Percentiles rank a stretch among this genome's conserved stretches.
Evolutionary conservation across 2,113 vertebrate genomes (phyloP).

Genomic region (Hydrolagus affinis): DNA sequence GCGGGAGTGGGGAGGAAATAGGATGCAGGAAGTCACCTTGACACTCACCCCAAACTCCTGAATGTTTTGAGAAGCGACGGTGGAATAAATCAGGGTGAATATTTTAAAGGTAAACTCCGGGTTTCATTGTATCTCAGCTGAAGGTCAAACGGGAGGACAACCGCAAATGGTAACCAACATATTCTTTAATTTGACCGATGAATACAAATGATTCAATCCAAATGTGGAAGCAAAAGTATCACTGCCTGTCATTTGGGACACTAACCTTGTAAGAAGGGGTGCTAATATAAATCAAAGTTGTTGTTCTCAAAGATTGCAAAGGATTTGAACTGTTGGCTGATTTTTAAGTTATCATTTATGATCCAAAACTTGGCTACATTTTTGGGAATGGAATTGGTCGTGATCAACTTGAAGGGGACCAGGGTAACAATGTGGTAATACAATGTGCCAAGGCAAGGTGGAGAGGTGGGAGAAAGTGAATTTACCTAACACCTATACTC

Average conservation of each 20-base stretch:
- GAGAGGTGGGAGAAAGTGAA: not conserved
- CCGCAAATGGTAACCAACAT: not conserved
- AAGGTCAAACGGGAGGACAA: not conserved
- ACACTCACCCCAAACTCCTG: not conserved
- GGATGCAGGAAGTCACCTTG: not conserved
- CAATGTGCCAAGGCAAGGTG: not conserved
- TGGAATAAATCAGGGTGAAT: not conserved
- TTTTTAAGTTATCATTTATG: not conserved
- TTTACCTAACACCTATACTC: not conserved
- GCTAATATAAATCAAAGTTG: too few relatives aligned
- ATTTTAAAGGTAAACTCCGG: not conserved
- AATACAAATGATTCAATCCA: not conserved
- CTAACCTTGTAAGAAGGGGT: too few relatives aligned
- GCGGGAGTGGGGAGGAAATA: too few relatives aligned
- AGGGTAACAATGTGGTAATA: not conserved
- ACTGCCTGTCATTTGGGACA: not conserved
- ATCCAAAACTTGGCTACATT: not conserved
- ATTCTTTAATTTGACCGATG: not conserved
- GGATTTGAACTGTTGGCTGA: not conserved
- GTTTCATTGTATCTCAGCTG: not conserved
- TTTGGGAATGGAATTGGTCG: not conserved
- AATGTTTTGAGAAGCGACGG: not conserved
- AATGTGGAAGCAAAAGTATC: not conserved
- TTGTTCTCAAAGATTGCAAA: not conserved
- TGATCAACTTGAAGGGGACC: not conserved